Evolutionary conservation across 2,797 vertebrate genomes (phyloP), one percentile per base, ranked within the genome.

Genomic region (Nasua narica): DNA sequence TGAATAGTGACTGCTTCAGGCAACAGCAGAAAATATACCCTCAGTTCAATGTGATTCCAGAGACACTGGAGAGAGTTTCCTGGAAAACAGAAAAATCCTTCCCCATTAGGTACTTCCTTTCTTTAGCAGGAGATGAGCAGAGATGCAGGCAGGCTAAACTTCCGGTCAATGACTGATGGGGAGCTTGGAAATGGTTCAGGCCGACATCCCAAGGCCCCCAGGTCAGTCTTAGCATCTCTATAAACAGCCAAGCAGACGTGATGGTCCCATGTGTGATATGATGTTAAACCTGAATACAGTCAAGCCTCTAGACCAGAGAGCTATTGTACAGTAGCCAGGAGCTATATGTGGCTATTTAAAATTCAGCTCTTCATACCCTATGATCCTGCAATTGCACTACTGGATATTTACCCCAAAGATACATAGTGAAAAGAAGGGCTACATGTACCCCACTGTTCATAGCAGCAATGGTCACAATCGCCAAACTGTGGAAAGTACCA

Each of bases 251-350:
- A 67, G 16, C 23, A 50, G 16, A 58, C 1, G 0, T 8, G 25
- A 29, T 12, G 43, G 4, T 7, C 69, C 43, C 40, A 1, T 12
- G 1, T 27, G 16, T 37, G 15, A n/a, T 8, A n/a, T 1, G 23
- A 29, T 8, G 16, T 8, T 43, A 40, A 79, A 37, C 6, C 16
- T 27, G 18, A 48, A 32, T 18, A 65, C 9, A 84, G 16, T 52
- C 48, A 15, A 78, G 54, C 60, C 32, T 70, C 54, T 27, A 43
- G 79, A n/a, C 11, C 46, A n/a, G n/a, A 72, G n/a, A 46, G 37
- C 29, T 15, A 4, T 27, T 46, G 23, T 7, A 65, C 0, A 0
- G 46, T 13, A 87, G 62, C 7, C 21, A 43, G 37, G 6, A 58
- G 46, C 60, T 72, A 2, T 6, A 3, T 48, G 29, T 13, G 40